A percentile compares a stretch with the other conserved stretches of the same genome.
Evolutionary conservation across 2,888 invertebrate species (phyloP).

Genomic region (Dasysyrphus tricinctus): DNA sequence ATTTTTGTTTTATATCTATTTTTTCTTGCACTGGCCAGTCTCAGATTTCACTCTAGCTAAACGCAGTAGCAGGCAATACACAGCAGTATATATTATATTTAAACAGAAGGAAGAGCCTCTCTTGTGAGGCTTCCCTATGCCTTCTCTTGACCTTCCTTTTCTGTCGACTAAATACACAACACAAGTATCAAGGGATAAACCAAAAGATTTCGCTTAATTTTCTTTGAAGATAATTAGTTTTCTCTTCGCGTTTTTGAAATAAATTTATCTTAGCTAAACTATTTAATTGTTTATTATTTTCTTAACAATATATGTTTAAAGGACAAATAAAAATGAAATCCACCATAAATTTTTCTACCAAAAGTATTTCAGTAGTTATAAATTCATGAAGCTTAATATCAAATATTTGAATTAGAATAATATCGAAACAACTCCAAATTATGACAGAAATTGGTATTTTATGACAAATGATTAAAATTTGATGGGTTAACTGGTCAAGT

Average conservation of each 20-base stretch:
- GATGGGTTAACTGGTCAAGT: too few relatives aligned
- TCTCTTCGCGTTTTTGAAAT: not conserved
- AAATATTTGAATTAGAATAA: too few relatives aligned
- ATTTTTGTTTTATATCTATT: not conserved
- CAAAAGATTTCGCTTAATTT: conserved; percentile 8
- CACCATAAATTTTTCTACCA: too few relatives aligned
- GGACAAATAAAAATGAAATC: too few relatives aligned
- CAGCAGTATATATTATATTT: too few relatives aligned
- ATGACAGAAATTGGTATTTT: too few relatives aligned
- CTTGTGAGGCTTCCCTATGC: not conserved
- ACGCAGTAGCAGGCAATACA: not conserved
- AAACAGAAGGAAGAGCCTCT: not conserved
- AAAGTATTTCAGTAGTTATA: too few relatives aligned
- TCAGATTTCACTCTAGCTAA: not conserved
- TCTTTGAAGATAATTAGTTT: conserved; percentile 5
- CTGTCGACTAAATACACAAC: not conserved
- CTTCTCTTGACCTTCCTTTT: not conserved
- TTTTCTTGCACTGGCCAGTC: not conserved
- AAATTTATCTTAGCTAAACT: not conserved
- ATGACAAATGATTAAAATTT: too few relatives aligned
- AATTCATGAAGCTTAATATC: too few relatives aligned
- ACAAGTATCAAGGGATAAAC: conserved; percentile 8
- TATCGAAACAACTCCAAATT: too few relatives aligned
- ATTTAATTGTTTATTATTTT: not conserved
- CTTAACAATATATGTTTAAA: not conserved